Evolutionary conservation across 2,113 vertebrate genomes (phyloP).

Genomic region (Grammomys surdaster): DNA sequence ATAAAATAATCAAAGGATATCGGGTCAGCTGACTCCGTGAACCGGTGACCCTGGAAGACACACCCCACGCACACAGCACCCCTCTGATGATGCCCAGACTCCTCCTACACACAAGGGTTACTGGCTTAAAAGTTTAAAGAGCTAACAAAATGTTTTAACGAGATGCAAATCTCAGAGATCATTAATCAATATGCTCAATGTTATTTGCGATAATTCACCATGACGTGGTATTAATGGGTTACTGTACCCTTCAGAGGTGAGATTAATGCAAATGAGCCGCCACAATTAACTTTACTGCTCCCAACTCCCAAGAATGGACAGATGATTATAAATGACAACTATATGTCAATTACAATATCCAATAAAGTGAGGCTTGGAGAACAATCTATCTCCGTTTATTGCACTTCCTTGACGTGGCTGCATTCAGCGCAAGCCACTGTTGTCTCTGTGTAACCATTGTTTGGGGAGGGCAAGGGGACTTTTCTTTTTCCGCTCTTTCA

Average conservation of each 20-base stretch:
- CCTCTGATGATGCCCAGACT: conserved; percentile 75
- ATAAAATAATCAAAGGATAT: conserved; percentile 55
- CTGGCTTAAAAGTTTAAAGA: conserved; percentile 91
- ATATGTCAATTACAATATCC: conserved; percentile 95
- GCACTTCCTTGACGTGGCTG: conserved; percentile 88
- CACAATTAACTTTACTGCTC: conserved; percentile 97
- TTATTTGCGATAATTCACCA: conserved; percentile 98
- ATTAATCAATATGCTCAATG: conserved; percentile 96
- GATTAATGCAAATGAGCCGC: conserved; percentile 96
- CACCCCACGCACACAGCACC: conserved; percentile 68
- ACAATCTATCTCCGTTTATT: conserved; percentile 93
- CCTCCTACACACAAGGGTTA: conserved; percentile 80
- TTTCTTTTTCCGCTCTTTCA: conserved; percentile 34
- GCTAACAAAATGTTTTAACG: conserved; percentile 93
- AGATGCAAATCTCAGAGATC: conserved; percentile 93
- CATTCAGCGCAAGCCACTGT: conserved; percentile 88
- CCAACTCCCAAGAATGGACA: conserved; percentile 92
- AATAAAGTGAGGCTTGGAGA: conserved; percentile 94
- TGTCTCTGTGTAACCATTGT: conserved; percentile 85
- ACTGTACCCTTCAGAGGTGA: conserved; percentile 96
- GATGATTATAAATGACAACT: conserved; percentile 97
- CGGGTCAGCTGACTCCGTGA: conserved; percentile 57
- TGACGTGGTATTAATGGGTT: conserved; percentile 96
- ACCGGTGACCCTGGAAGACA: conserved; percentile 74
- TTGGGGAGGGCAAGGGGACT: conserved; percentile 70